phyloP scores from a whole-genome alignment of 2,797 vertebrate genomes.

The Tarsius wallacei region DNA sequence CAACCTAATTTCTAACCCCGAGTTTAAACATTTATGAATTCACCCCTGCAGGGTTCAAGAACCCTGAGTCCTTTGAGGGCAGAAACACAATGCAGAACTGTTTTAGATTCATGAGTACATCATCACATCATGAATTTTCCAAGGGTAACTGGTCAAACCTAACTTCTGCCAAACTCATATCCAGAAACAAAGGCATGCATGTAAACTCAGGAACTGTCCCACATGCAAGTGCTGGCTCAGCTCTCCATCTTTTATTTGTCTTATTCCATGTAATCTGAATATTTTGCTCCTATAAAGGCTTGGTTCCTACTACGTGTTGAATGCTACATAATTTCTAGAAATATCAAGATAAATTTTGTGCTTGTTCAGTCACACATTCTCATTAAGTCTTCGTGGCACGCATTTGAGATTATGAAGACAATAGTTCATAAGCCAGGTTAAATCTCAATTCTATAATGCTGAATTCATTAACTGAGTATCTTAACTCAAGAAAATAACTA shows the following conservation, averaged over 20 bases:
- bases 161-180: constrained; percentile 12
- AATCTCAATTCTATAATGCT: background rate
- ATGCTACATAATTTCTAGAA: constrained; percentile 6
- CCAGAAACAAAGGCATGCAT: background rate
- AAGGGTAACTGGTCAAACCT: background rate
- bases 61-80: background rate
- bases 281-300: constrained; percentile 5
- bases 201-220: background rate
- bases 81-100: background rate
- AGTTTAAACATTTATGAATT: constrained; percentile 66
- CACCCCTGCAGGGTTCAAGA: constrained; percentile 40
- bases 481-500: constrained; percentile 48
- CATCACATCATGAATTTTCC: background rate
- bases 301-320: background rate
- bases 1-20: constrained; percentile 72
- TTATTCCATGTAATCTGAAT: background rate
- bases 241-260: background rate
- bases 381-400: constrained; percentile 19
- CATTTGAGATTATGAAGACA: constrained; percentile 53
- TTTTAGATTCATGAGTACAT: background rate
- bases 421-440: constrained; percentile 37
- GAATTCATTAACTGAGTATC: constrained; percentile 17
- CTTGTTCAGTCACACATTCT: constrained; percentile 34
- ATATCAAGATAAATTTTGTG: background rate
- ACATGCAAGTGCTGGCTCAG: background rate